phyloP scores from a whole-genome alignment of 2,888 invertebrate genomes.

The Leptinotarsa tumamoca region DNA sequence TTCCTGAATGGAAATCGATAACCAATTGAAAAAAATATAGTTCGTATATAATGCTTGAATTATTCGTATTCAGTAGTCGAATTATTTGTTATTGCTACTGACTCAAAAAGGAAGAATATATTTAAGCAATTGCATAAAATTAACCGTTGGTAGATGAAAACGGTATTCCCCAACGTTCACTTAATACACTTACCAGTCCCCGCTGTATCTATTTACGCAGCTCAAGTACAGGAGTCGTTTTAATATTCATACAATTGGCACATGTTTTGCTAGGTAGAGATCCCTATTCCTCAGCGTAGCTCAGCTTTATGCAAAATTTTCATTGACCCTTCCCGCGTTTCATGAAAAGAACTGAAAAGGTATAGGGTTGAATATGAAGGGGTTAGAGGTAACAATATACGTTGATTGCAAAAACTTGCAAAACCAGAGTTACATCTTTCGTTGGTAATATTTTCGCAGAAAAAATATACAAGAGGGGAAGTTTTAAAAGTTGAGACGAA shows the following conservation, averaged over 20 bases:
- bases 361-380: slow-evolving; percentile 48
- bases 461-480: not conserved
- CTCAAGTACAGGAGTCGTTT: slow-evolving; percentile 34
- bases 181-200: slow-evolving; percentile 30
- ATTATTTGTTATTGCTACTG: too few relatives aligned
- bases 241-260: slow-evolving; percentile 52
- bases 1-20: too few relatives aligned
- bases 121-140: not conserved
- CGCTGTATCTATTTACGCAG: slow-evolving; percentile 34
- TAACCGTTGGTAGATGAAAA: slow-evolving; percentile 31
- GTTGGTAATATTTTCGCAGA: not conserved
- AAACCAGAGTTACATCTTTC: slow-evolving; percentile 46
- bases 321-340: slow-evolving; percentile 37
- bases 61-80: too few relatives aligned
- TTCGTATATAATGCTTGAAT: too few relatives aligned
- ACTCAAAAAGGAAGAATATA: not conserved
- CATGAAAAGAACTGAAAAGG: slow-evolving; percentile 45
- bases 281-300: slow-evolving; percentile 39
- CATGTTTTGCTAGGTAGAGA: slow-evolving; percentile 40
- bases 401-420: slow-evolving; percentile 55
- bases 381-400: slow-evolving; percentile 49
- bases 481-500: not conserved
- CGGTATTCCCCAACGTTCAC: slow-evolving; percentile 33
- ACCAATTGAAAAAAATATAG: too few relatives aligned
- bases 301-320: slow-evolving; percentile 45